phyloP scores from a whole-genome alignment of 2,113 vertebrate genomes.

The Symphodus melops region DNA sequence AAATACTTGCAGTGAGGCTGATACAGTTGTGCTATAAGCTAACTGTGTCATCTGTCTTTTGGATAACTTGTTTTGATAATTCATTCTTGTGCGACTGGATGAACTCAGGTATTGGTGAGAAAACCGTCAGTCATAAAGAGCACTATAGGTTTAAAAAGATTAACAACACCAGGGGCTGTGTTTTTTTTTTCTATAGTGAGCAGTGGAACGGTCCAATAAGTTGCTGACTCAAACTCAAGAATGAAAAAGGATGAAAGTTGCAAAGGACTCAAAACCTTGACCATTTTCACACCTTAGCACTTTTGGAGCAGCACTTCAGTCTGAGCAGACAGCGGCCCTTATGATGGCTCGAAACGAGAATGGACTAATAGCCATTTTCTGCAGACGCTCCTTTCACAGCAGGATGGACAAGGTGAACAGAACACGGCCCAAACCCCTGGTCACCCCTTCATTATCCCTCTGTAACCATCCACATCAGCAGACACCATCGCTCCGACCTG shows the following conservation, averaged over 20 bases:
- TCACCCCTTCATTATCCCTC: slow-evolving; percentile 75
- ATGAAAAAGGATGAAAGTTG: slow-evolving; percentile 41
- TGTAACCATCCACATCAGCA: slow-evolving; percentile 71
- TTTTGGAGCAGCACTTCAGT: slow-evolving; percentile 28
- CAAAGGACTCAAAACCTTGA: slow-evolving; percentile 24
- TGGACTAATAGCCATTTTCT: slow-evolving; percentile 30
- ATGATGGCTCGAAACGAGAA: slow-evolving; percentile 18
- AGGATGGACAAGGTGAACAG: slow-evolving; percentile 41
- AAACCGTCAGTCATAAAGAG: background rate
- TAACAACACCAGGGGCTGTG: background rate
- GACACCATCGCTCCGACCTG: slow-evolving; percentile 61
- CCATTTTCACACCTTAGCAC: slow-evolving; percentile 36
- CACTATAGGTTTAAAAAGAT: slow-evolving; percentile 10
- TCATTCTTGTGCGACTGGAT: background rate
- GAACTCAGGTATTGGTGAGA: background rate
- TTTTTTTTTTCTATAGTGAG: slow-evolving; percentile 35
- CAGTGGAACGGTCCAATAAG: slow-evolving; percentile 20
- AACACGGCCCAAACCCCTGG: slow-evolving; percentile 49
- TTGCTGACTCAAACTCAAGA: slow-evolving; percentile 27
- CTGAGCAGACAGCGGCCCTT: slow-evolving; percentile 2
- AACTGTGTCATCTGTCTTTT: background rate
- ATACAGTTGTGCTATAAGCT: too few species aligned
- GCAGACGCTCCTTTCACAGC: slow-evolving; percentile 54
- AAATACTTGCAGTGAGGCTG: too few species aligned
- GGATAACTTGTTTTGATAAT: slow-evolving; percentile 39